A percentile compares a stretch with the other conserved stretches of the same genome.
Conservation (phyloP, 1,140 invertebrate genomes). For the Nymphalis io region DNA sequence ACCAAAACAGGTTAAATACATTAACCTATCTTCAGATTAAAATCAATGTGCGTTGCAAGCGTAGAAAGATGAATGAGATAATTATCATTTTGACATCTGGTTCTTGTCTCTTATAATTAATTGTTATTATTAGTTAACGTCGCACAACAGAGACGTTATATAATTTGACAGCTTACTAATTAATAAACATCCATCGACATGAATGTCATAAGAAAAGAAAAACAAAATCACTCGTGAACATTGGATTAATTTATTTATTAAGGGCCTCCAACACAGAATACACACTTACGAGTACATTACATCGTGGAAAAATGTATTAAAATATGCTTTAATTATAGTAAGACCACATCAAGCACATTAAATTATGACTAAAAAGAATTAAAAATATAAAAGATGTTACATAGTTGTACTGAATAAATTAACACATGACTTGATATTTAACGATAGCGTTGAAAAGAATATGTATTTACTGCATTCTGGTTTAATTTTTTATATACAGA, state of each 20-base stretch:
- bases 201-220: no score
- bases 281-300: no score
- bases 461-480: background rate
- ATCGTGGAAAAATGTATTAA: no score
- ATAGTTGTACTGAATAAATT: no score
- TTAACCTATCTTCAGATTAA: background rate
- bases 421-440: no score
- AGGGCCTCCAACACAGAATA: no score
- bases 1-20: background rate
- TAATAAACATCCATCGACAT: background rate
- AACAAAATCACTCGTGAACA: no score
- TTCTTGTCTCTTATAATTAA: background rate
- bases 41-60: background rate
- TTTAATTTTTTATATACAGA: background rate
- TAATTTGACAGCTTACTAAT: slow-evolving; percentile 19
- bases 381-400: background rate
- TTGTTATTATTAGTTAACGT: slow-evolving; percentile 16
- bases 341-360: no score
- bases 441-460: no score
- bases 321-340: no score
- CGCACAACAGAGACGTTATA: background rate
- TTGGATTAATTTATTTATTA: no score
- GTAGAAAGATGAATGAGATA: background rate
- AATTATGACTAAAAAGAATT: background rate
- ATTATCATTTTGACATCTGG: slow-evolving; percentile 11